Conservation (phyloP, 2,888 invertebrate species). For the Acanthosepion esculentum region DNA sequence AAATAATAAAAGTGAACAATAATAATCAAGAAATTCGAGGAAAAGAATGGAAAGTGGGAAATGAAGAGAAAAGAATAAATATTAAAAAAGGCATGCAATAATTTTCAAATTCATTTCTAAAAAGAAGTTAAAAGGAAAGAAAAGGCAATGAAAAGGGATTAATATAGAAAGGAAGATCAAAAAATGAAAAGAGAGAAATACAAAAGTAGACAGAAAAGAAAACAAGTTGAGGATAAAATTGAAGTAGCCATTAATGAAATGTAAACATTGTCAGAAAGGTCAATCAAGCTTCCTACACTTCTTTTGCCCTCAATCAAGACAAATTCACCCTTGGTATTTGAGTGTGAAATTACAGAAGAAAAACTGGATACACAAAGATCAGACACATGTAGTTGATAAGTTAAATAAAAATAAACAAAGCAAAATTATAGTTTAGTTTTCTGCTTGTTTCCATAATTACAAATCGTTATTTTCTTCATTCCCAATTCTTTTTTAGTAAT, state of each 20-base stretch:
- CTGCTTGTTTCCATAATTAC: neutral
- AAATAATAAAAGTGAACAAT: too few species aligned
- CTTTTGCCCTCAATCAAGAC: neutral
- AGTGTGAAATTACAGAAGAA: neutral
- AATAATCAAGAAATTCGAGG: too few species aligned
- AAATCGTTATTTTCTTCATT: neutral
- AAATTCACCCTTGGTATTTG: slow-evolving; percentile 20
- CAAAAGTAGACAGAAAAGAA: neutral
- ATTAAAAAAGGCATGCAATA: neutral
- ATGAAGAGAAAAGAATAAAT: neutral
- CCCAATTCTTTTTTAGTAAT: too few species aligned
- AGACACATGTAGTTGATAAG: neutral
- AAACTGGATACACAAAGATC: neutral
- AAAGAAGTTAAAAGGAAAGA: too few species aligned
- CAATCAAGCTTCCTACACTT: neutral
- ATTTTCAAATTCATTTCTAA: too few species aligned
- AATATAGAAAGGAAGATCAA: neutral
- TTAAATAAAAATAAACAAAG: neutral
- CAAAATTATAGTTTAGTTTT: neutral
- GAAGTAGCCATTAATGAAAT: neutral
- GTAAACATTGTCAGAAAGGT: neutral
- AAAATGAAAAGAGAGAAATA: neutral
- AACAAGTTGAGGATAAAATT: neutral
- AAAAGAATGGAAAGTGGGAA: neutral
- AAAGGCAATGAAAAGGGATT: too few species aligned